phyloP scores from a whole-genome alignment of 1,140 invertebrate species.

The Amyelois transitella region DNA sequence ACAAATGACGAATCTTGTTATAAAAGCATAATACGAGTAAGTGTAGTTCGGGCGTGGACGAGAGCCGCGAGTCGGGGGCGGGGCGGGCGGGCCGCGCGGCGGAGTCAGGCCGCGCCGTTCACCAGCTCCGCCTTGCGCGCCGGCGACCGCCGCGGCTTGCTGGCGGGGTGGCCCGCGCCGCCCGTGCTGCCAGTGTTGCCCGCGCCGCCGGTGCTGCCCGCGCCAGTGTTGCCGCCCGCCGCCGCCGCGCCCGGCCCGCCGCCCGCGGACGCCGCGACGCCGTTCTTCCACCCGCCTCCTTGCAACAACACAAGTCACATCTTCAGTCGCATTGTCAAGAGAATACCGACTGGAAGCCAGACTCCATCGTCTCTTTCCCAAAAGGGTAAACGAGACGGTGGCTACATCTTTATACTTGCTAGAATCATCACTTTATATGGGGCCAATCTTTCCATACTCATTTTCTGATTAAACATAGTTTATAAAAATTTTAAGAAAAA shows the following conservation, averaged over 20 bases:
- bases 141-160: constrained; percentile 28
- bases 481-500: too few relatives aligned
- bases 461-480: too few relatives aligned
- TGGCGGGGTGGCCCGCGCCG: constrained; percentile 20
- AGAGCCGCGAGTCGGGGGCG: constrained; percentile 34
- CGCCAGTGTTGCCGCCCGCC: constrained; percentile 52
- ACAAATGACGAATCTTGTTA: constrained; percentile 71
- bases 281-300: constrained; percentile 76
- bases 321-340: too few relatives aligned
- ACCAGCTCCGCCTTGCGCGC: constrained; percentile 33
- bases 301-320: too few relatives aligned
- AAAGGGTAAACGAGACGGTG: too few relatives aligned
- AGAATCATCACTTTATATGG: too few relatives aligned
- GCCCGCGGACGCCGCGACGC: constrained; percentile 25
- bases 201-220: constrained; percentile 70
- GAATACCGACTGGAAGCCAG: too few relatives aligned
- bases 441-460: too few relatives aligned
- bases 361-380: too few relatives aligned
- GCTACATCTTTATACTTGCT: too few relatives aligned
- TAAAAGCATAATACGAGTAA: constrained; percentile 66
- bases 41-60: constrained; percentile 30
- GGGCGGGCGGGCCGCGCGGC: constrained; percentile 37
- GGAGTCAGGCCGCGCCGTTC: constrained; percentile 43
- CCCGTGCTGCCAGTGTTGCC: constrained; percentile 60
- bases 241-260: constrained; percentile 27